Evolutionary conservation across 2,113 vertebrate genomes (phyloP).

Genomic region (Ploceus nigricollis): DNA sequence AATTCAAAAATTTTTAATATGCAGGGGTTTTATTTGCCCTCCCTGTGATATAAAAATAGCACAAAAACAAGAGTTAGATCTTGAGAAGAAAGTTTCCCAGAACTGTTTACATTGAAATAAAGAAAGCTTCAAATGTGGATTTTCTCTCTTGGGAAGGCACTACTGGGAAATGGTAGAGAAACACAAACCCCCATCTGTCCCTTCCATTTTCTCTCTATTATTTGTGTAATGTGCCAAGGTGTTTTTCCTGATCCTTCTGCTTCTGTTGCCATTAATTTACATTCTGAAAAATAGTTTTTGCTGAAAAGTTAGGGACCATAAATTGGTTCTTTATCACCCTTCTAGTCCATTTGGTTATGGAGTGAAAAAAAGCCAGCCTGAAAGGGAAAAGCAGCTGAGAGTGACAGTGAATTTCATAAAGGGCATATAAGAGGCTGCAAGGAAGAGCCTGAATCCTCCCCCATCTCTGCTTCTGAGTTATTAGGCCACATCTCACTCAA

Average conservation of each 20-base stretch:
- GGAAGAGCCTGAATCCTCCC: conserved; percentile 18
- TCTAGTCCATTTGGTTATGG: conserved; percentile 27
- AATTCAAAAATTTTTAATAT: background rate
- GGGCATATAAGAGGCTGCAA: background rate
- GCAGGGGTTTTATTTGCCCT: background rate
- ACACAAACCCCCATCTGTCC: background rate
- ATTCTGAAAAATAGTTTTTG: conserved; percentile 46
- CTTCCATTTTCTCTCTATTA: background rate
- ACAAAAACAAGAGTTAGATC: background rate
- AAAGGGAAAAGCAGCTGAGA: conserved; percentile 41
- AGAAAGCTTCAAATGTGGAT: background rate
- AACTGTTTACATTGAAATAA: background rate
- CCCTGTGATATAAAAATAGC: background rate
- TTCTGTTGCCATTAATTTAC: conserved; percentile 17
- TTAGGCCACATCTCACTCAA: conserved; percentile 65
- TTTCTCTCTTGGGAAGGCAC: background rate
- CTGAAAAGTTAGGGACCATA: conserved; percentile 23
- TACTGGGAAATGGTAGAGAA: background rate
- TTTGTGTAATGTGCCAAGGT: background rate
- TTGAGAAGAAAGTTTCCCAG: background rate
- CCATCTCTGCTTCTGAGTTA: conserved; percentile 32
- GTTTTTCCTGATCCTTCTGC: background rate
- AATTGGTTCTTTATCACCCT: conserved; percentile 31
- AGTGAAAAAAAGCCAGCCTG: conserved; percentile 39
- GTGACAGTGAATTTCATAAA: conserved; percentile 52